phyloP scores from a whole-genome alignment of 2,113 vertebrate species.

The Crotalus helleri region DNA sequence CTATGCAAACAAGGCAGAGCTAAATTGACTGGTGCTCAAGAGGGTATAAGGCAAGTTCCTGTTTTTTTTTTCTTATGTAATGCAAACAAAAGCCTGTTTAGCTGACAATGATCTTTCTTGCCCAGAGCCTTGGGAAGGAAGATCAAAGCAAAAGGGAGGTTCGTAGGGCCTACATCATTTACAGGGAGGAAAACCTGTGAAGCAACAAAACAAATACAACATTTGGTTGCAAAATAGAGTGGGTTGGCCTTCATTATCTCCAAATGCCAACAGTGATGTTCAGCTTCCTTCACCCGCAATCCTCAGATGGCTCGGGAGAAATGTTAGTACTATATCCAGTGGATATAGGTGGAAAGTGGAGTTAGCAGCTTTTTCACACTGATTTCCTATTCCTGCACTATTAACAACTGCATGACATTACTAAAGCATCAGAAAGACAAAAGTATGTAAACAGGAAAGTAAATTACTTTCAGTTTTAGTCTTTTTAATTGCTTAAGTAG shows the following conservation, averaged over 20 bases:
- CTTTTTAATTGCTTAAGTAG: not conserved
- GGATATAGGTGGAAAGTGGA: not conserved
- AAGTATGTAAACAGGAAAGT: not conserved
- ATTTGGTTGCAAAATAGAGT: not conserved
- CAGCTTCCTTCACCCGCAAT: not conserved
- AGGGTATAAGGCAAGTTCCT: not conserved
- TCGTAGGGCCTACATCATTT: not conserved
- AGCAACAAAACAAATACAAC: constrained; percentile 13
- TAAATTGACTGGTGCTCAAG: not conserved
- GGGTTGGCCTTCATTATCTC: not conserved
- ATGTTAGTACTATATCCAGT: not conserved
- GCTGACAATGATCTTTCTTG: constrained; percentile 26
- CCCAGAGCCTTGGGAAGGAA: constrained; percentile 1
- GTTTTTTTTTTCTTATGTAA: not conserved
- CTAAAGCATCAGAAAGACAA: not conserved
- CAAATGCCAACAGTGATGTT: not conserved
- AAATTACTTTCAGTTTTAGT: not conserved
- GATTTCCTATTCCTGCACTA: not conserved
- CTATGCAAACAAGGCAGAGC: not conserved
- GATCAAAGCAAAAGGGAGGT: constrained; percentile 24
- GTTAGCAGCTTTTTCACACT: not conserved
- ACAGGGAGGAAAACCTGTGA: not conserved
- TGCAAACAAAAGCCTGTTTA: constrained; percentile 4
- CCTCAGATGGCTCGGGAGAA: not conserved
- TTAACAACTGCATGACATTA: not conserved